Evolutionary conservation across 2,888 invertebrate genomes (phyloP).

Genomic region (Parnassius mnemosyne): DNA sequence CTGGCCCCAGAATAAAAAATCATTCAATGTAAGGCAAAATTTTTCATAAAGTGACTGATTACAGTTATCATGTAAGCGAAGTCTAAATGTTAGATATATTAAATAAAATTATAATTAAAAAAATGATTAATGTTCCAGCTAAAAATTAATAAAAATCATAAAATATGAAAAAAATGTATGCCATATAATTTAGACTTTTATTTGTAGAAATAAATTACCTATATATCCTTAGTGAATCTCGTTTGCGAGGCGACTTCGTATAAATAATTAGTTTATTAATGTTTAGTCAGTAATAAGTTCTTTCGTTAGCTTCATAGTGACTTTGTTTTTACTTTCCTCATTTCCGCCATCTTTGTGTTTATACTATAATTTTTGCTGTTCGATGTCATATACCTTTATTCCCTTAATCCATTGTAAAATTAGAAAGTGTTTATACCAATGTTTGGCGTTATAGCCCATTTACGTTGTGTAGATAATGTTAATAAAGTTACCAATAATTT

Average conservation of each 20-base stretch:
- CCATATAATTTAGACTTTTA: slow-evolving; percentile 35
- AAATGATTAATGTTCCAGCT: slow-evolving; percentile 23
- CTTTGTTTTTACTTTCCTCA: no score
- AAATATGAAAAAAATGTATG: slow-evolving; percentile 26
- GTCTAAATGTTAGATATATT: slow-evolving; percentile 41
- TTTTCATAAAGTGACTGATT: slow-evolving; percentile 32
- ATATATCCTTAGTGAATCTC: slow-evolving; percentile 44
- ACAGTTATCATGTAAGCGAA: slow-evolving; percentile 34
- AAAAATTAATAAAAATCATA: slow-evolving; percentile 16
- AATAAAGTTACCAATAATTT: no score
- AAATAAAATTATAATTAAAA: slow-evolving; percentile 20
- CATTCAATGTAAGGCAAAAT: slow-evolving; percentile 17
- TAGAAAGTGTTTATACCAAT: no score
- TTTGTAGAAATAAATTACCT: slow-evolving; percentile 35
- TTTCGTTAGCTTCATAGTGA: no score
- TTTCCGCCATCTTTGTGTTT: no score
- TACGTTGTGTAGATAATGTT: no score
- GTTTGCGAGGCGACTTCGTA: slow-evolving; percentile 33
- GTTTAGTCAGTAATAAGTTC: no score
- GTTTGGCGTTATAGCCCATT: no score
- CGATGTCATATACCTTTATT: no score
- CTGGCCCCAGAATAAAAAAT: slow-evolving; percentile 9
- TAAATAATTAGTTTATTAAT: neutral
- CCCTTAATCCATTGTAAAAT: no score
- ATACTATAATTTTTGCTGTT: no score